Evolutionary conservation across 1,140 invertebrate genomes (phyloP).

Genomic region (Stenopsyche tienmushanensis): DNA sequence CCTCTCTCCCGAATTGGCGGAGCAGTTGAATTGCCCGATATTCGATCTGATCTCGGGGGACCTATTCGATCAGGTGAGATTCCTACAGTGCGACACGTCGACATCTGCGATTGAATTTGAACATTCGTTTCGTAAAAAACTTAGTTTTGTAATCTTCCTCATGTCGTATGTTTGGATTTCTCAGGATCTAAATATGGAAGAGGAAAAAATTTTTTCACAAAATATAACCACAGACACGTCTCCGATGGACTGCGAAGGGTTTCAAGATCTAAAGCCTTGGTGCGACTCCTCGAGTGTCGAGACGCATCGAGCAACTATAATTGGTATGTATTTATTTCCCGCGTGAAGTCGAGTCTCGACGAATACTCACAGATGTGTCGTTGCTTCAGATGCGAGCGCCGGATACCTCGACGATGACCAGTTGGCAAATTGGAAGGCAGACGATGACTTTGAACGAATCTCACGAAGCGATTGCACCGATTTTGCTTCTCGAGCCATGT

Average conservation of each 20-base stretch:
- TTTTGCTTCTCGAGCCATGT: too few species aligned
- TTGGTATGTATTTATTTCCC: conserved; percentile 30
- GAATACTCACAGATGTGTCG: too few species aligned
- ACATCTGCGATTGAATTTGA: background rate
- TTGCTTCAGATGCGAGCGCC: conserved; percentile 1
- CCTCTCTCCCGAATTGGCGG: conserved; percentile 33
- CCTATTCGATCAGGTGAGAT: conserved; percentile 35
- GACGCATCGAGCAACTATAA: conserved; percentile 13
- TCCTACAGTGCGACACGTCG: conserved; percentile 3
- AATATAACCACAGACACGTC: background rate
- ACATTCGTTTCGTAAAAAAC: too few species aligned
- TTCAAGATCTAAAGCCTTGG: conserved; percentile 35
- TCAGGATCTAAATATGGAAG: too few species aligned
- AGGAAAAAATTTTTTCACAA: background rate
- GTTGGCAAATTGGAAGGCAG: conserved; percentile 3
- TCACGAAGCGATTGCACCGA: background rate
- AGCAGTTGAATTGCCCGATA: conserved; percentile 35
- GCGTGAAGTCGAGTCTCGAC: conserved; percentile 2
- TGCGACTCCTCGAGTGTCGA: conserved; percentile 22
- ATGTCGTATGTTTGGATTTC: too few species aligned
- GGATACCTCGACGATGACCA: background rate
- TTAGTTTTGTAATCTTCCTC: too few species aligned
- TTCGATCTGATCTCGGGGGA: conserved; percentile 32
- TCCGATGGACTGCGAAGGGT: conserved; percentile 39
- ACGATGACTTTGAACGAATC: conserved; percentile 4